Evolutionary conservation across 2,888 invertebrate species (phyloP).

Genomic region (Arrhopalites spinosus): DNA sequence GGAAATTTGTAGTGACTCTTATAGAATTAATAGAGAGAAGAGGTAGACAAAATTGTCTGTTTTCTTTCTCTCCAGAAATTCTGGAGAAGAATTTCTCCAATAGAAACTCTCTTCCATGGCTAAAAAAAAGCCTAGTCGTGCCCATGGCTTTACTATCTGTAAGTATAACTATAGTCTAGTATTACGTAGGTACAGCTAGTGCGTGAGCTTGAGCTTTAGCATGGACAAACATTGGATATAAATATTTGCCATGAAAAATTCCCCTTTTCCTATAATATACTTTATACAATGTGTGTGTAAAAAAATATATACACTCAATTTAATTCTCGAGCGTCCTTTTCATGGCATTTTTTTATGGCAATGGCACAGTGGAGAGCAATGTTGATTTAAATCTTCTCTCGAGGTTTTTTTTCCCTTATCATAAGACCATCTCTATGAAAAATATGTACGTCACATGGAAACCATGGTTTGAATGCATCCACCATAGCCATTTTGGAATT

Average conservation of each 20-base stretch:
- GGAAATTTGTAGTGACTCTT: too few species aligned
- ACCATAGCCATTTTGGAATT: not conserved
- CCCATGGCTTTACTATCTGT: too few species aligned
- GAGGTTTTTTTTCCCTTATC: not conserved
- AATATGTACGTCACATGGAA: not conserved
- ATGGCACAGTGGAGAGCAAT: not conserved
- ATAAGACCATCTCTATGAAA: not conserved
- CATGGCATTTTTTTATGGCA: not conserved
- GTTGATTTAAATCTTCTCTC: conserved; percentile 9
- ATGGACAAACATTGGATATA: not conserved
- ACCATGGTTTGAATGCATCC: not conserved
- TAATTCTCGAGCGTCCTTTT: conserved; percentile 14
- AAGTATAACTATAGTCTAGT: too few species aligned
- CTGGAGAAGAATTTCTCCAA: too few species aligned
- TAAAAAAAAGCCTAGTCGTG: too few species aligned
- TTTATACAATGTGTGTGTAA: not conserved
- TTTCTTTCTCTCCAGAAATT: too few species aligned
- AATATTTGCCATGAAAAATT: not conserved
- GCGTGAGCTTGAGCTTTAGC: not conserved
- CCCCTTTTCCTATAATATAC: not conserved
- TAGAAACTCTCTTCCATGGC: too few species aligned
- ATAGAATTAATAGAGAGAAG: too few species aligned
- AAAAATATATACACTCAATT: not conserved
- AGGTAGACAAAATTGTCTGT: too few species aligned
- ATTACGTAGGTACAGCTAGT: not conserved